Percentiles rank a stretch among this genome's conserved stretches.
phyloP scores from a whole-genome alignment of 2,888 invertebrate genomes.

The Tachina fera region DNA sequence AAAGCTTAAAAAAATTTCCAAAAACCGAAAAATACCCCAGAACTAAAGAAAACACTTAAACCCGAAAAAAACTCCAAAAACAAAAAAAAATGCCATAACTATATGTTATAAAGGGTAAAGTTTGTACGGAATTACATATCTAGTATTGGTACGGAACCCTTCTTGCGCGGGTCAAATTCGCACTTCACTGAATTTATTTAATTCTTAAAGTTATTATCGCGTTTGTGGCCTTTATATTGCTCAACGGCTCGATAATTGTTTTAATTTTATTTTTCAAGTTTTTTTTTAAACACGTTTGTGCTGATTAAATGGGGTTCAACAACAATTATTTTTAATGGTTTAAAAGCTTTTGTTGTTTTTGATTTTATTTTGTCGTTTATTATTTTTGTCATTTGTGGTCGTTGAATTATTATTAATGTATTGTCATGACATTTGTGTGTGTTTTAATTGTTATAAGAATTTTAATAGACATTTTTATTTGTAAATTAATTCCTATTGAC shows the following conservation, averaged over 20 bases:
- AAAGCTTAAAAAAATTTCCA: too few relatives aligned
- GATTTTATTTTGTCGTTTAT: constrained; percentile 11
- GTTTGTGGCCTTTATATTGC: constrained; percentile 4
- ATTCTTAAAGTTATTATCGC: constrained; percentile 7
- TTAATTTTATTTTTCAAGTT: constrained; percentile 51
- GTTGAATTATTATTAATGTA: constrained; percentile 47
- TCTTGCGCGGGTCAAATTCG: too few relatives aligned
- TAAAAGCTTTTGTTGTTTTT: constrained; percentile 43
- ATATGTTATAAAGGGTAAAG: too few relatives aligned
- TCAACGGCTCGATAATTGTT: neutral
- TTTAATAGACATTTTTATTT: constrained; percentile 19
- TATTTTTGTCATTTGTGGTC: constrained; percentile 30
- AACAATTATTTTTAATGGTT: constrained; percentile 46
- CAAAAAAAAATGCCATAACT: too few relatives aligned
- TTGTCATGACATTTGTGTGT: constrained; percentile 9
- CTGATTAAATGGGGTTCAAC: constrained; percentile 37
- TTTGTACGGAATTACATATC: too few relatives aligned
- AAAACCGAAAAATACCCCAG: too few relatives aligned
- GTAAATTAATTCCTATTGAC: constrained; percentile 31
- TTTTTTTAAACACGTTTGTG: constrained; percentile 41
- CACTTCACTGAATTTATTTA: too few relatives aligned
- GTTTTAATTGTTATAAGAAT: constrained; percentile 40
- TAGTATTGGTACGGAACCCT: too few relatives aligned
- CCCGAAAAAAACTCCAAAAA: too few relatives aligned
- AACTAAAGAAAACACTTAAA: too few relatives aligned